phyloP scores from a whole-genome alignment of 2,113 vertebrate genomes.

The Stegostoma tigrinum region DNA sequence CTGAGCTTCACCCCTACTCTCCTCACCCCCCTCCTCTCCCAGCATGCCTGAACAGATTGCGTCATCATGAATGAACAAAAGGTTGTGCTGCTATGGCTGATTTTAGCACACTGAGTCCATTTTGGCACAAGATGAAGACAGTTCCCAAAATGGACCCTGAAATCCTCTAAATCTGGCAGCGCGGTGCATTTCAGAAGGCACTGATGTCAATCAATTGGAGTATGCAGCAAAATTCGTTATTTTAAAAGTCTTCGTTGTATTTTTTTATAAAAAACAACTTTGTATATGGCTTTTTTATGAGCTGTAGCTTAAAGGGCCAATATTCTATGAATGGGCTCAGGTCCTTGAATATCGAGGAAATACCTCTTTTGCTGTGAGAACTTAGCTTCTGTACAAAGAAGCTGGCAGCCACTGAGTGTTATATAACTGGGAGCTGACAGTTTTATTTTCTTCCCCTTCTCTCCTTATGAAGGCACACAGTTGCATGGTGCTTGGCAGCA shows the following conservation, averaged over 20 bases:
- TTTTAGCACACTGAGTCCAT: neutral
- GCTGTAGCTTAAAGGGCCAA: neutral
- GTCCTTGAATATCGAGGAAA: constrained; percentile 11
- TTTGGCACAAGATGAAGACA: neutral
- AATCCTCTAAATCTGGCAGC: neutral
- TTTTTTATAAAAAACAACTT: neutral
- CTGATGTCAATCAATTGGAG: neutral
- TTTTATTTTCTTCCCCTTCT: constrained; percentile 17
- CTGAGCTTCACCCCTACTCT: neutral
- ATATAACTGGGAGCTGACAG: constrained; percentile 16
- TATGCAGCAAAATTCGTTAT: neutral
- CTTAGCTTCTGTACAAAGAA: constrained; percentile 11
- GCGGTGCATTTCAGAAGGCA: neutral
- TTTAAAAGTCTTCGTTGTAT: neutral
- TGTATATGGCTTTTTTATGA: neutral
- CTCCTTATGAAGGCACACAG: constrained; percentile 17
- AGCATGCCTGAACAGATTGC: constrained; percentile 17
- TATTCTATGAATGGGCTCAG: neutral
- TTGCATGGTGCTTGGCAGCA: neutral
- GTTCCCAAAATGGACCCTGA: neutral
- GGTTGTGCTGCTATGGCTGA: neutral
- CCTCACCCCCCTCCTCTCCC: too few species aligned
- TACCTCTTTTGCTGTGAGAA: constrained; percentile 21
- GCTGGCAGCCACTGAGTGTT: neutral
- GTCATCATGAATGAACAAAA: neutral